Percentiles rank a stretch among this genome's conserved stretches.
phyloP scores from a whole-genome alignment of 2,888 invertebrate genomes.

The Acleris cristana region DNA sequence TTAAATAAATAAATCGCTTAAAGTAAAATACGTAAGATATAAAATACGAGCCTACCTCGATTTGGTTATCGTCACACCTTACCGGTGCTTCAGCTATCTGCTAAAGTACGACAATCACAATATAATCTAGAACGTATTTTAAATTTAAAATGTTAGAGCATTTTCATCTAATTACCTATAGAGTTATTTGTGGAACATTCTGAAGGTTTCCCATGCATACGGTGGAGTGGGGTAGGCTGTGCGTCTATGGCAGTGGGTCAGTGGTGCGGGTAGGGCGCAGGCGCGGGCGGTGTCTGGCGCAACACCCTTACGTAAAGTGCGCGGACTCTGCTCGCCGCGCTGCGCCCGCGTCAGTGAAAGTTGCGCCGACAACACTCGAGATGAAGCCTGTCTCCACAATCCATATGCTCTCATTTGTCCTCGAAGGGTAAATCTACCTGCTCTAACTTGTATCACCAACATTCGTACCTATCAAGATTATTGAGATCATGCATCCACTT shows the following conservation, averaged over 20 bases:
- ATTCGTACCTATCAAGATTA: constrained; percentile 29
- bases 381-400: constrained; percentile 44
- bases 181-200: constrained; percentile 55
- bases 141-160: background rate
- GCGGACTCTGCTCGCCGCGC: constrained; percentile 59
- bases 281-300: constrained; percentile 70
- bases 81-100: too few species aligned
- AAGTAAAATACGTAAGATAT: too few species aligned
- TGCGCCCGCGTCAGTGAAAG: constrained; percentile 64
- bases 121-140: background rate
- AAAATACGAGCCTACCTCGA: too few species aligned
- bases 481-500: constrained; percentile 25
- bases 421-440: constrained; percentile 27
- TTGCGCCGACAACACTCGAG: constrained; percentile 60
- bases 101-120: background rate
- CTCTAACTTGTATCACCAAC: constrained; percentile 23
- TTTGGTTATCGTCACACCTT: too few species aligned
- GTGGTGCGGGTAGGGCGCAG: constrained; percentile 76
- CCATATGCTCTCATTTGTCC: constrained; percentile 26
- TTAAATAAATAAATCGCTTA: too few species aligned
- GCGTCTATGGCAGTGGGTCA: constrained; percentile 78
- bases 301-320: constrained; percentile 80
- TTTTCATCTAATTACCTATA: constrained; percentile 32
- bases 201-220: constrained; percentile 47
- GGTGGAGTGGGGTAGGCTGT: constrained; percentile 54